Evolutionary conservation across 2,888 invertebrate genomes (phyloP).

Genomic region (Erebia aethiops): DNA sequence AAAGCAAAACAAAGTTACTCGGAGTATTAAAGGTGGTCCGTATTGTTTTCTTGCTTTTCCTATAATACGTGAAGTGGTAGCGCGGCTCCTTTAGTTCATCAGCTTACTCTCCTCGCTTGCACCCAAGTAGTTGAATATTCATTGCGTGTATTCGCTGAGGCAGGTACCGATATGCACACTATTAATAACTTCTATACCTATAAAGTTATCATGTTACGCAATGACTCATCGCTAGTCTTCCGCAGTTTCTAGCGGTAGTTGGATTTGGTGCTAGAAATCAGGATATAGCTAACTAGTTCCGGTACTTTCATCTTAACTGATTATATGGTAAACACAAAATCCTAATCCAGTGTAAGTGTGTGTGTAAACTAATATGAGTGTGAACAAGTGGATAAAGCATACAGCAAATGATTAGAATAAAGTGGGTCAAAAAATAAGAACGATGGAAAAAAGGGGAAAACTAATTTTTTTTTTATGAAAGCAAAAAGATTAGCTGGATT

Average conservation of each 20-base stretch:
- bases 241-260: conserved; percentile 36
- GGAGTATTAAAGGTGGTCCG: no score
- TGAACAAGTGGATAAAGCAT: background rate
- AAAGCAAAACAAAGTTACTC: no score
- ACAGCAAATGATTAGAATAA: background rate
- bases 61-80: no score
- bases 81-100: background rate
- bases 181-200: conserved; percentile 26
- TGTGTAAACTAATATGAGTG: no score
- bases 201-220: conserved; percentile 29
- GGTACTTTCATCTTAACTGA: conserved; percentile 14
- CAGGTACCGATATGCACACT: conserved; percentile 32
- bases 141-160: conserved; percentile 27
- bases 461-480: no score
- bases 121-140: conserved; percentile 35
- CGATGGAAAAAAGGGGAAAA: no score
- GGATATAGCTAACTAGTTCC: conserved; percentile 20
- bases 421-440: no score
- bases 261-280: conserved; percentile 25
- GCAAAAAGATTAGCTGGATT: no score
- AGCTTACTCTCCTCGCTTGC: conserved; percentile 28
- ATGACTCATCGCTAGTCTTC: conserved; percentile 36
- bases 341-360: background rate
- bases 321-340: background rate
- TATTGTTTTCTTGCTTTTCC: no score